phyloP scores from a whole-genome alignment of 2,113 vertebrate species.

The Dendropsophus ebraccatus region DNA sequence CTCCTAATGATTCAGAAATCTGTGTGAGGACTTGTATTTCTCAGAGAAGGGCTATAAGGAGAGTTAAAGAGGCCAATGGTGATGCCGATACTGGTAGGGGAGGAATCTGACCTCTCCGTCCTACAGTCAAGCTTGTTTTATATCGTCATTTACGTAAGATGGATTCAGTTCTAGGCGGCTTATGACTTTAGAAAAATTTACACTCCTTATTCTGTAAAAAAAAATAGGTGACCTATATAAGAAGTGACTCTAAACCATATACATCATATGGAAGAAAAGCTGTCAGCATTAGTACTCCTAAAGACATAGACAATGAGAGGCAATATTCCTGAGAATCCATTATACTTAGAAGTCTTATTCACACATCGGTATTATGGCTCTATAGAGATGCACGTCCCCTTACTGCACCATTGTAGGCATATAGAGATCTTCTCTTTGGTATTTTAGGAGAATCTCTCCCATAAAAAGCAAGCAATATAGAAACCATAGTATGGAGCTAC shows the following conservation, averaged over 20 bases:
- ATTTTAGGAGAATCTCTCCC: too few species aligned
- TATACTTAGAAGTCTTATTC: too few species aligned
- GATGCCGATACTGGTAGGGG: slow-evolving; percentile 10
- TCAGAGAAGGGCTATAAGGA: slow-evolving; percentile 21
- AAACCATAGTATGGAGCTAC: too few species aligned
- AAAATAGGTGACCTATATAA: not conserved
- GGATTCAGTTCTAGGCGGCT: not conserved
- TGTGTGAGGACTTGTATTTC: slow-evolving; percentile 35
- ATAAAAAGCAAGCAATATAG: too few species aligned
- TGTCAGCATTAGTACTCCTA: not conserved
- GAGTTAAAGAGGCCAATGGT: slow-evolving; percentile 1
- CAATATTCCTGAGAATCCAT: not conserved
- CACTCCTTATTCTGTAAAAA: not conserved
- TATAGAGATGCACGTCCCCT: too few species aligned
- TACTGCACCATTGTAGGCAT: too few species aligned
- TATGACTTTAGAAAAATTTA: slow-evolving; percentile 12
- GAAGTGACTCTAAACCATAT: not conserved
- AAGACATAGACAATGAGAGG: not conserved
- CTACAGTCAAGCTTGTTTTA: slow-evolving; percentile 23
- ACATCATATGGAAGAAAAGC: too few species aligned
- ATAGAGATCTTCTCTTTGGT: too few species aligned
- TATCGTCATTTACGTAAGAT: not conserved
- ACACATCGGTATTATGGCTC: too few species aligned
- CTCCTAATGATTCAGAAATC: slow-evolving; percentile 49
- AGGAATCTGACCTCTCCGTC: slow-evolving; percentile 1